Base-by-base conservation (phyloP, 2,888 invertebrate species). In the Ectemnius lituratus region DNA sequence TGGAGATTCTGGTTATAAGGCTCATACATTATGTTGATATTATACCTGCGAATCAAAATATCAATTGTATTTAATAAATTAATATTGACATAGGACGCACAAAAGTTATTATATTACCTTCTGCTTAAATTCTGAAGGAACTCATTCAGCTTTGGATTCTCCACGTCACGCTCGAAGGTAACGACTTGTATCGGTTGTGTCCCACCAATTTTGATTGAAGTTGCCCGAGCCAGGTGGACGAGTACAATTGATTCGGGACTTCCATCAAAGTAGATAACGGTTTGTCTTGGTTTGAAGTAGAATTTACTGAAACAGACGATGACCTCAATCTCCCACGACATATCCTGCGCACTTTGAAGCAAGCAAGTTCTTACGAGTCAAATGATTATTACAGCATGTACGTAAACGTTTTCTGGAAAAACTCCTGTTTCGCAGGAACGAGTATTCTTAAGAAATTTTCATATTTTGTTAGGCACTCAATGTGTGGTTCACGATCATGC, bases 171-270 rank as follows among this genome's bases (percentile, higher is more conserved):
- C 20, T 70, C 65, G 4, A 79, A 75, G 62, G 61, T 72, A 20
- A 85, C 13, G 0, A 68, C 74, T 18, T 70, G 71, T 4, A 82
- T 62, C 60, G 71, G 76, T 0, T 0, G 4, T 57, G 28, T 11
- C 18, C 58, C 66, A n/a, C 6, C n/a, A 14, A 67, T 20, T 59
- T 76, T 76, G 1, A 8, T 20, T 0, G 6, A 4, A 2, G 63
- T 81, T 47, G 86, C 68, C 16, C 86, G 82, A 23, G 81, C 85
- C 2, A 89, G 75, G 63, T 88, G 87, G 37, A 86, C 45, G 14
- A 88, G 52, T 6, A 84, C 73, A 1, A 82, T 74, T 0, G 88
- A 86, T 70, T 86, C 85, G 5, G 81, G 66, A 58, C 76, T 80
- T 8, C 83, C 84, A 58, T 88, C 85, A 45, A 88, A 78, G 67